phyloP scores from a whole-genome alignment of 2,113 vertebrate species.

The Illadopsis cleaveri region DNA sequence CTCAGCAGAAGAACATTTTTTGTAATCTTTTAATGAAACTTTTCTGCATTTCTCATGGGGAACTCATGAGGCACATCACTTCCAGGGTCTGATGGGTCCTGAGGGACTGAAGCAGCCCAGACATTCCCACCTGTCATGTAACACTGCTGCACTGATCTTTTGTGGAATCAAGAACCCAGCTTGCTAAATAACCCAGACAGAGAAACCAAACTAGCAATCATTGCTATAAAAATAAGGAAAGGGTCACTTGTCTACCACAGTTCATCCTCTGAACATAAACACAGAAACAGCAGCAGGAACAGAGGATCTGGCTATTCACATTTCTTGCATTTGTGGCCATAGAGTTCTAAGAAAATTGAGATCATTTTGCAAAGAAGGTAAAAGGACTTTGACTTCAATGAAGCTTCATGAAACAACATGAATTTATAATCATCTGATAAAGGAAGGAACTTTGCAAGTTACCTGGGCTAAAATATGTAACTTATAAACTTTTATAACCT shows the following conservation, averaged over 20 bases:
- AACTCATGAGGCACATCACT: rapidly evolving
- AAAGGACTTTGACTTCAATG: neutral
- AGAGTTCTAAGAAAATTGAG: neutral
- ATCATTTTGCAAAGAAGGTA: neutral
- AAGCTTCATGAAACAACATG: neutral
- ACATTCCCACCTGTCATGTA: neutral
- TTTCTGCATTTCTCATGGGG: neutral
- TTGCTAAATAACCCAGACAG: neutral
- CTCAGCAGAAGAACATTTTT: neutral
- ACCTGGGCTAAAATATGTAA: neutral
- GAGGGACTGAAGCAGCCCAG: neutral
- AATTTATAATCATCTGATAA: neutral
- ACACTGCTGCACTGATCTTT: neutral
- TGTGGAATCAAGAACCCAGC: neutral
- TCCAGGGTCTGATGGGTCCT: neutral
- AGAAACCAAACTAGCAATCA: neutral
- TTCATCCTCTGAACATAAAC: neutral
- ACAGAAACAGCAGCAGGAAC: neutral
- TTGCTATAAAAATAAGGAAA: neutral
- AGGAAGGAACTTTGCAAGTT: neutral
- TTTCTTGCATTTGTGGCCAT: neutral
- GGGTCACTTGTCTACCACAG: neutral
- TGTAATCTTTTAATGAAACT: neutral
- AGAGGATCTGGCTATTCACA: neutral
- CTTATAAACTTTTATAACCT: neutral